Conservation (phyloP, 2,888 invertebrate genomes). For the Machimus atricapillus region DNA sequence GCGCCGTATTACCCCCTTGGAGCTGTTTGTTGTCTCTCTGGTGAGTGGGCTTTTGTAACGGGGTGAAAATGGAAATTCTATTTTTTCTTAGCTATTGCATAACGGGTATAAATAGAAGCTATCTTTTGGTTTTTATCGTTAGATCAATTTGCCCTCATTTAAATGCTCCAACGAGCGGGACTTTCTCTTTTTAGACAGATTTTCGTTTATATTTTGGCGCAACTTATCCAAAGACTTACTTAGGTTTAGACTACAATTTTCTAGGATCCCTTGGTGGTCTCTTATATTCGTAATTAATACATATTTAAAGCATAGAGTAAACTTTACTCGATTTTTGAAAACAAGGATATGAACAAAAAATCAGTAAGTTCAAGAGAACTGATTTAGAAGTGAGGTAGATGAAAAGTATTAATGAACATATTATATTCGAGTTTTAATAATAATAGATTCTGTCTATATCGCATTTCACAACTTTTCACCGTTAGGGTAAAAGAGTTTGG, state of each 20-base stretch:
- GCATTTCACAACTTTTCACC: too few relatives aligned
- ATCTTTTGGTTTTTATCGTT: neutral
- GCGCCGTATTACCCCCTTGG: slow-evolving; percentile 82
- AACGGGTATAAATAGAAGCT: neutral
- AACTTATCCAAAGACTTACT: neutral
- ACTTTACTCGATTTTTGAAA: neutral
- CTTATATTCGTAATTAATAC: neutral
- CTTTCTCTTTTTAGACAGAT: neutral
- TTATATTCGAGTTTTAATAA: neutral
- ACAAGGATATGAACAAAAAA: too few relatives aligned
- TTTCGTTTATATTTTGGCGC: too few relatives aligned
- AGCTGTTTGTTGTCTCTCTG: slow-evolving; percentile 93
- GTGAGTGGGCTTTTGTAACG: slow-evolving; percentile 65
- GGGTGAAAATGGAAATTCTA: neutral
- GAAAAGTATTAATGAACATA: too few relatives aligned
- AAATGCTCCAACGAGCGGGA: neutral
- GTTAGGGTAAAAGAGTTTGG: too few relatives aligned
- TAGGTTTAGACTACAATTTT: neutral
- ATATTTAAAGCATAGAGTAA: neutral
- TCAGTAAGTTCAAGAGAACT: too few relatives aligned
- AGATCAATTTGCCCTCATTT: neutral
- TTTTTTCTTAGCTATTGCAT: neutral
- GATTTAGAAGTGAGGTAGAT: too few relatives aligned
- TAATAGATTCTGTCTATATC: too few relatives aligned
- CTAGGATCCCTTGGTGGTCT: neutral